Percentiles rank a stretch among this genome's conserved stretches.
phyloP scores from a whole-genome alignment of 2,113 vertebrate genomes.

The Syngnathus floridae region DNA sequence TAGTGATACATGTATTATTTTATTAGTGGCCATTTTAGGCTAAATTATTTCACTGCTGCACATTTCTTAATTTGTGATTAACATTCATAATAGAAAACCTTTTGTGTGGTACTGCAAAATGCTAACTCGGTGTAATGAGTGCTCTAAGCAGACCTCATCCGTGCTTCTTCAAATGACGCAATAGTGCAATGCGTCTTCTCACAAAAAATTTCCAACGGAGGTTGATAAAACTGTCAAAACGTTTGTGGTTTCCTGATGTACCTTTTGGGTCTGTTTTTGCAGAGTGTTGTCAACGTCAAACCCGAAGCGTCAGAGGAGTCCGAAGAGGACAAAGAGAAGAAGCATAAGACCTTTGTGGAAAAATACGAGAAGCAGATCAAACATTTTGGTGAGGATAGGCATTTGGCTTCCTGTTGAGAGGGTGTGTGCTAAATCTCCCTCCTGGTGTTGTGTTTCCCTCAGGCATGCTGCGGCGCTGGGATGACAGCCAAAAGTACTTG shows the following conservation, averaged over 20 bases:
- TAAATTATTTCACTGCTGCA: background rate
- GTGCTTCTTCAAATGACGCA: background rate
- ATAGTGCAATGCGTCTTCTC: background rate
- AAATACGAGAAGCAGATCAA: constrained; percentile 88
- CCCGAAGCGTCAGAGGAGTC: constrained; percentile 74
- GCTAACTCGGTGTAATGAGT: background rate
- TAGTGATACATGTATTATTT: background rate
- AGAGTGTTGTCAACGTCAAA: constrained; percentile 85
- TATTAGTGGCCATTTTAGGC: background rate
- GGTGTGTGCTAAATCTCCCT: background rate
- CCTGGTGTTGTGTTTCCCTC: constrained; percentile 6
- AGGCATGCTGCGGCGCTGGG: constrained; percentile 93
- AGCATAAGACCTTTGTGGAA: constrained; percentile 90
- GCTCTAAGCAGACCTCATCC: background rate
- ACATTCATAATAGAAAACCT: background rate
- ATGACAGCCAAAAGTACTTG: constrained; percentile 91
- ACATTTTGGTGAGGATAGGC: constrained; percentile 78
- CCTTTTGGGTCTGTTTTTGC: constrained; percentile 2
- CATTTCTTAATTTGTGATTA: background rate
- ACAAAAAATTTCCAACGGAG: background rate
- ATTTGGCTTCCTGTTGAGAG: background rate
- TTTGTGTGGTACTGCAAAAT: background rate
- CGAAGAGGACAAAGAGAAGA: constrained; percentile 86
- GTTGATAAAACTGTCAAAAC: background rate
- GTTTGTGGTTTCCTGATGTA: background rate